A percentile compares a stretch with the other conserved stretches of the same genome.
phyloP scores from a whole-genome alignment of 2,113 vertebrate genomes.

The Urocynchramus pylzowi region DNA sequence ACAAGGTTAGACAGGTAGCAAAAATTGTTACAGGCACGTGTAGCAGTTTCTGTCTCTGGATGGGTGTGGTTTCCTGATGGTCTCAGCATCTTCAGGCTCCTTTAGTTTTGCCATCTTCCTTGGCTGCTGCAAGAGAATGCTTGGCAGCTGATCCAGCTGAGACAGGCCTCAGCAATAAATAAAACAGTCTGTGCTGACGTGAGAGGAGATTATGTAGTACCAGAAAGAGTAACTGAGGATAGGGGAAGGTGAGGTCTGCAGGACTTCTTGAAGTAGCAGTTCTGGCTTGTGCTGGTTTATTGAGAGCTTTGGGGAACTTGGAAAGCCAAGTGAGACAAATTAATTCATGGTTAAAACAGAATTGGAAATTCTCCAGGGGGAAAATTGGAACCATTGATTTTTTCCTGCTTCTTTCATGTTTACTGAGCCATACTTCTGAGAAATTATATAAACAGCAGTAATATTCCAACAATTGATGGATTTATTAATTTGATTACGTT shows the following conservation, averaged over 20 bases:
- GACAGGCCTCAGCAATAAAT: conserved; percentile 6
- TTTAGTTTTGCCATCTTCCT: background rate
- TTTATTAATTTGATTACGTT: background rate
- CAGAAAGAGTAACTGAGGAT: conserved; percentile 20
- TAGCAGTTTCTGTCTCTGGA: background rate
- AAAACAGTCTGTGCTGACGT: background rate
- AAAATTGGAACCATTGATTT: background rate
- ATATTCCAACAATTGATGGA: background rate
- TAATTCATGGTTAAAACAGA: background rate
- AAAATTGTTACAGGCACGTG: background rate
- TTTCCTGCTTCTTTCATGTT: background rate
- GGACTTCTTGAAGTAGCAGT: background rate
- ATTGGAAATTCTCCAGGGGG: background rate
- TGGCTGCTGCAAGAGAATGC: background rate
- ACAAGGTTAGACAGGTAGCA: background rate
- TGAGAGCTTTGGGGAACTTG: background rate
- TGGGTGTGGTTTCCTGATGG: background rate
- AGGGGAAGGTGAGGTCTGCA: background rate
- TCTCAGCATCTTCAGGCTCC: background rate
- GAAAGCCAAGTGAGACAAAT: background rate
- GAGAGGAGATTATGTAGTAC: background rate
- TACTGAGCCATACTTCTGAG: background rate
- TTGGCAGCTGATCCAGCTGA: background rate
- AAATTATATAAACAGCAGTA: background rate
- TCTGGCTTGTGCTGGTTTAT: background rate